Evolutionary conservation across 2,797 vertebrate species (phyloP), one percentile per base, ranked within the genome.

Genomic region (Alca torda): DNA sequence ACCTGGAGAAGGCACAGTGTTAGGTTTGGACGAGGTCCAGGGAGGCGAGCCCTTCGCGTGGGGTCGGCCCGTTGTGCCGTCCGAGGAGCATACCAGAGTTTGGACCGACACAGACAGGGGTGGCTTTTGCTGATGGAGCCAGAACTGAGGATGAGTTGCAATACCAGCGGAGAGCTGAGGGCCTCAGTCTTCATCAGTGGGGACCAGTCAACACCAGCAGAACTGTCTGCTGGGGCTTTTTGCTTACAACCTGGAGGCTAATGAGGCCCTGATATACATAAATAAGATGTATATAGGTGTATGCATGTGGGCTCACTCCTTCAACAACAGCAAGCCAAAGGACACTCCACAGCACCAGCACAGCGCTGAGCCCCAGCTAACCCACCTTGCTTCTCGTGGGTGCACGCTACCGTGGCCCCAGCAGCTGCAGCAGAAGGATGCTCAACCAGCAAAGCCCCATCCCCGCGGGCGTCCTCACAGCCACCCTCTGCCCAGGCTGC

Each of bases 31-130:
- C 1, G 0, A 23, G 35, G 13, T 30, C 26, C 0, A 1, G 17
- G 43, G n/a, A 51, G 43, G 21, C 21, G 37, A 50, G 8, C 10
- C 14, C 35, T 76, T 23, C 0, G 0, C 9, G 0, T 5, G 33
- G 56, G 19, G 8, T 24, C 4, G 4, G 35, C 50, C 45, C 3
- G 0, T 10, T 48, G 23, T 46, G 50, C 63, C 12, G 0, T 9
- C 50, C 2, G 5, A 72, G 73, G 37, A 48, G 14, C 0, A 0
- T 4, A 19, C 4, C 12, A 4, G 51, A 25, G 19, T n/a, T 72
- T 35, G 74, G 80, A 50, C 26, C 2, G 4, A 4, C 9, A 50
- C 19, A 30, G 64, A 13, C 41, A 45, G 20, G 7, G 17, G 25
- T 14, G 37, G 51, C 12, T 91, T 65, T 73, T 51, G 19, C 35